phyloP scores from a whole-genome alignment of 2,797 vertebrate species.

The Malurus leucopterus region DNA sequence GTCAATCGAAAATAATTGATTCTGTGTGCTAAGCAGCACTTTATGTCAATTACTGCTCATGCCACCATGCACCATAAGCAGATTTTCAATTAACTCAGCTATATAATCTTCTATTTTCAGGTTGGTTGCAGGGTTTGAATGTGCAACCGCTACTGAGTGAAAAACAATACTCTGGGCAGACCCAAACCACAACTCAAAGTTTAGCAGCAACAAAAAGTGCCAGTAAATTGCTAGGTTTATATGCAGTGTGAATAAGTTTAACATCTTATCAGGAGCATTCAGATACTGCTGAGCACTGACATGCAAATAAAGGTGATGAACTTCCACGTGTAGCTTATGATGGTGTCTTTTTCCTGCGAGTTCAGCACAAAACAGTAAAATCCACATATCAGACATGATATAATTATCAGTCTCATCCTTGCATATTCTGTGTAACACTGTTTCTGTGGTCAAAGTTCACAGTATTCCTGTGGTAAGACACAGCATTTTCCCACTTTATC shows the following conservation, averaged over 20 bases:
- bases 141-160: conserved; percentile 18
- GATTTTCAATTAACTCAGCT: conserved; percentile 61
- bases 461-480: neutral
- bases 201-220: conserved; percentile 1
- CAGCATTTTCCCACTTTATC: neutral
- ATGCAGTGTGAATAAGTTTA: neutral
- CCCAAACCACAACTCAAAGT: conserved; percentile 9
- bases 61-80: conserved; percentile 43
- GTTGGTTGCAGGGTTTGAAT: conserved; percentile 31
- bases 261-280: neutral
- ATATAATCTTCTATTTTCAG: conserved; percentile 55
- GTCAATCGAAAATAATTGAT: conserved; percentile 65
- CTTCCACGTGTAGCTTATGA: neutral
- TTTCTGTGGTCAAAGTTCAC: neutral
- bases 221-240: conserved; percentile 1
- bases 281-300: neutral
- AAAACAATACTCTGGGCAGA: conserved; percentile 43
- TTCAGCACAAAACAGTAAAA: neutral
- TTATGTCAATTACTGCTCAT: conserved; percentile 58
- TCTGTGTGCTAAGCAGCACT: conserved; percentile 58
- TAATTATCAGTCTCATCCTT: neutral
- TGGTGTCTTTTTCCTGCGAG: neutral
- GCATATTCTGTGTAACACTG: neutral
- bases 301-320: neutral
- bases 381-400: neutral